These are phyloP conservation scores for Chrysomela aeneicollis DNA, from an alignment of 2,888 invertebrate species.

Conservation along the genomic window DNA sequence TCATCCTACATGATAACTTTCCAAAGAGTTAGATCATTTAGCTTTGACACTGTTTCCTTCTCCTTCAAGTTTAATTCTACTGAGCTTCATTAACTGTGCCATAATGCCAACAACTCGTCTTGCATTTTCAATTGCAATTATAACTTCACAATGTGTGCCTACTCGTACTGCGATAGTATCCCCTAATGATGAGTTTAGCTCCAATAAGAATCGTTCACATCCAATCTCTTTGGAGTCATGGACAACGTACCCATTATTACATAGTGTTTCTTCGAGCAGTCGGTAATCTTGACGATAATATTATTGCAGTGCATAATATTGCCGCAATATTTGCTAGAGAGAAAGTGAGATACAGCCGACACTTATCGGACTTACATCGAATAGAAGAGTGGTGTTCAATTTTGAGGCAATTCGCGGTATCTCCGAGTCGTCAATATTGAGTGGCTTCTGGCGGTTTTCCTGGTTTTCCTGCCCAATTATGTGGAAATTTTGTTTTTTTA, in stretches of 20 bases:
- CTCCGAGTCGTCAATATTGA: neutral
- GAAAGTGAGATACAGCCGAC: conserved; percentile 31
- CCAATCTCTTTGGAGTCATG: conserved; percentile 19
- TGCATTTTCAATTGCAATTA: neutral
- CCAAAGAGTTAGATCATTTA: too few species aligned
- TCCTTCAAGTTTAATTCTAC: too few species aligned
- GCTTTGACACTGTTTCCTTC: too few species aligned
- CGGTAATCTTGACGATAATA: conserved; percentile 26
- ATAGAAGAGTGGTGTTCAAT: conserved; percentile 39
- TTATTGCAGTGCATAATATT: conserved; percentile 22
- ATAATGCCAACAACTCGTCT: neutral
- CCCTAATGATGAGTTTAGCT: neutral
- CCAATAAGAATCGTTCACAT: conserved; percentile 13
- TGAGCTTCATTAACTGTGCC: too few species aligned
- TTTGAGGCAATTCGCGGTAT: neutral
- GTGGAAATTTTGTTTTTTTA: conserved; percentile 27
- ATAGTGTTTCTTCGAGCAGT: conserved; percentile 21
- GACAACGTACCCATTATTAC: conserved; percentile 29
- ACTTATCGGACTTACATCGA: conserved; percentile 49
- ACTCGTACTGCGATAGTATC: neutral
- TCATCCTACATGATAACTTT: too few species aligned
- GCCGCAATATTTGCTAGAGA: conserved; percentile 23
- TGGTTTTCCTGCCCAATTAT: conserved; percentile 13
- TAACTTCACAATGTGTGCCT: neutral
- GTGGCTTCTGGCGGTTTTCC: neutral